Evolutionary conservation across 2,797 vertebrate genomes (phyloP), one percentile per base, ranked within the genome.

Genomic region (Eulemur albifrons): DNA sequence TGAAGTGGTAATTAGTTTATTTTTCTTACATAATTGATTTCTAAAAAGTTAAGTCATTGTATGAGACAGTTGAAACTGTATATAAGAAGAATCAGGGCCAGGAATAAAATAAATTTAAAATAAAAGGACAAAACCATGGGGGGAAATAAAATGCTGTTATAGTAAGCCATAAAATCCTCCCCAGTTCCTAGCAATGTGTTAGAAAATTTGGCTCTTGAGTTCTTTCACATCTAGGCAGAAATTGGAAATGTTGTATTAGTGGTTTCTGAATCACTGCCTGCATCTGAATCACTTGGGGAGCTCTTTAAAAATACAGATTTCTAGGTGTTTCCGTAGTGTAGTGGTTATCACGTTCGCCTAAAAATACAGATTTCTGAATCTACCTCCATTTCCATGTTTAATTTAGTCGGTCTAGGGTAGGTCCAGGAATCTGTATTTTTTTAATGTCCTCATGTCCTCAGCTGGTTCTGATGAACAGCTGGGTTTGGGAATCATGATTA

Each of bases 1-100:
- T 98, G 98, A 98, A 97, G 98, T 99, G 99, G 99, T 99, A 98
- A 97, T 59, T 81, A 20, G 88, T 38, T 81, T 81, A 79, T 43
- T 90, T 90, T 93, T 90, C 38, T 1, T 81, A 90, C 52, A 57
- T 30, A 87, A 76, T 75, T 61, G 4, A 63, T 63, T 95, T 92
- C 6, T 13, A 11, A 54, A 80, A 77, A 87, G 15, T 90, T 59
- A 85, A 91, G 43, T 77, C 61, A 17, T 1, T 73, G 15, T 69
- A 12, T 90, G 38, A 50, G 11, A 45, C 75, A 20, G 9, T 92
- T 63, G 70, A 27, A n/a, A 13, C 20, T 52, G 3, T 73, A 52
- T 63, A 38, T 40, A 82, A n/a, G 3, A 63, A 50, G 43, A 89
- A 84, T 80, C n/a, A 11, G 40, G 27, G 5, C 35, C 30, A n/a